Conservation (phyloP, 2,888 invertebrate species). For the Ischnus inquisitorius region DNA sequence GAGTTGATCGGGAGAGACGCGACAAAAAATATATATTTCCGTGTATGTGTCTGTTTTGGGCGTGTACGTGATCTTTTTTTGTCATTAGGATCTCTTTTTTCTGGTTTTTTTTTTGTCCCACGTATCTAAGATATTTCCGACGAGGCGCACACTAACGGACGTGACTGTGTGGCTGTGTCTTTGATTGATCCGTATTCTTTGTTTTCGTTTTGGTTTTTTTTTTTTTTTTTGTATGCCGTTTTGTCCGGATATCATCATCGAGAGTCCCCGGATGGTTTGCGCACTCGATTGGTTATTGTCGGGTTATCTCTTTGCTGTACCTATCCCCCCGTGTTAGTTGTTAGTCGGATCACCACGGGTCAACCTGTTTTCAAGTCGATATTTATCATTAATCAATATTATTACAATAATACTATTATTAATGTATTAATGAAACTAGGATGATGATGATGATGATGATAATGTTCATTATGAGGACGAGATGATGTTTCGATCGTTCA, state of each 20-base stretch:
- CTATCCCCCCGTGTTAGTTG: conserved; percentile 82
- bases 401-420: conserved; percentile 25
- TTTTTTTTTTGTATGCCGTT: conserved; percentile 38
- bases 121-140: conserved; percentile 44
- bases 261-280: conserved; percentile 78
- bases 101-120: conserved; percentile 17
- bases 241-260: conserved; percentile 69
- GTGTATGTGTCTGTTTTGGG: conserved; percentile 39
- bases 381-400: conserved; percentile 53
- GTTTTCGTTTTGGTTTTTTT: conserved; percentile 2
- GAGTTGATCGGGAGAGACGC: conserved; percentile 60
- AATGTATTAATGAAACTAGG: not conserved
- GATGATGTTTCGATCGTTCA: conserved; percentile 14
- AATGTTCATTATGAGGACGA: conserved; percentile 44
- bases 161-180: conserved; percentile 20
- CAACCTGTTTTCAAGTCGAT: conserved; percentile 82
- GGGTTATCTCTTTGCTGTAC: conserved; percentile 79
- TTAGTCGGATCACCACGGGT: conserved; percentile 83
- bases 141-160: conserved; percentile 53
- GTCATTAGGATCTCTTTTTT: conserved; percentile 41
- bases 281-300: conserved; percentile 82
- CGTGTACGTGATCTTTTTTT: conserved; percentile 15
- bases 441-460: conserved; percentile 31
- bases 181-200: conserved; percentile 10
- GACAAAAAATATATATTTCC: conserved; percentile 65